Evolutionary conservation across 1,140 invertebrate genomes (phyloP), one percentile per base, ranked within the genome.

Genomic region (Lepidotrigona ventralis): DNA sequence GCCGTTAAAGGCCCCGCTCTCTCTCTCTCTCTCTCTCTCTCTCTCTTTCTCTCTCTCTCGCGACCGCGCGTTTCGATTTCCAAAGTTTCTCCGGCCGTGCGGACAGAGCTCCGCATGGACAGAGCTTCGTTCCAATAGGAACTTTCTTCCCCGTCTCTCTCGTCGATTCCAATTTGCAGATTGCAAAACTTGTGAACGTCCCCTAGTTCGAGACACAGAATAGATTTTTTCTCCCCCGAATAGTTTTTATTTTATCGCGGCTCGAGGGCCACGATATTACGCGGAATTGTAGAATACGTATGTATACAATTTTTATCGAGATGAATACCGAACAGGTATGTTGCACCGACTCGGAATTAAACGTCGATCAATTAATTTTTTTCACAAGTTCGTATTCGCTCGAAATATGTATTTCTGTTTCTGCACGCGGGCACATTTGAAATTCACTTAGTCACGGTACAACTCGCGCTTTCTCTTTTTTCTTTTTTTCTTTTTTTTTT

Each of bases 81-180:
- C 17, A 56, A 76, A 21, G 63, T 80, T 80, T 21, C 54, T n/a
- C 33, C 14, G 4, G 3, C 58, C n/a, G 3, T 14, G 12, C 23
- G 14, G n/a, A n/a, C n/a, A n/a, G n/a, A n/a, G n/a, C n/a, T n/a
- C 9, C 23, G 58, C 23, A 23, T 60, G 58, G 58, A 60, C 58
- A 60, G 23, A n/a, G 12, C 23, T 21, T 54, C 68, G 51, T 66
- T 19, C 39, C 71, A 76, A 81, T 46, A 54, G n/a, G 19, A 58
- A 81, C 46, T 76, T 85, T 29, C 78, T 60, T 81, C 5, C 1
- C 12, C 8, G 26, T 23, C 19, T 4, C 46, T 19, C 39, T 46
- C 39, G 54, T 63, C 33, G 15, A 68, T 70, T 81, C 56, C 58
- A 85, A 85, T 85, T 73, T 81, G 72, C 66, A 81, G 71, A 81